Percentiles rank a stretch among this genome's conserved stretches.
Evolutionary conservation across 2,113 vertebrate genomes (phyloP).

Genomic region (Stictonetta naevosa): DNA sequence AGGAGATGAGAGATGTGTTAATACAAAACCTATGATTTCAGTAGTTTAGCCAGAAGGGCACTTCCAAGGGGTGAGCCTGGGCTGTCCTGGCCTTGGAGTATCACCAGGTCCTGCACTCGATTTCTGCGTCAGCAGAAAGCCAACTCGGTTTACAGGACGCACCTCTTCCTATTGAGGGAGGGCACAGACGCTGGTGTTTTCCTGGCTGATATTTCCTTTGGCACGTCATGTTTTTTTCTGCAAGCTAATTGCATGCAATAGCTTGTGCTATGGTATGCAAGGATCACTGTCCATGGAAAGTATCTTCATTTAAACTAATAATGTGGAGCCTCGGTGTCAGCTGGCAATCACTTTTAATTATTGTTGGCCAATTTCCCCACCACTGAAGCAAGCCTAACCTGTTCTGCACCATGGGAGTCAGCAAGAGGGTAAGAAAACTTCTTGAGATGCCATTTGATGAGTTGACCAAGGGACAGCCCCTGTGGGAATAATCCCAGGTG

Average conservation of each 20-base stretch:
- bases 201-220: background rate
- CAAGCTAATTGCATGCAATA: background rate
- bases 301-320: constrained; percentile 49
- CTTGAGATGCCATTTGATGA: background rate
- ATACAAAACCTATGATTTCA: background rate
- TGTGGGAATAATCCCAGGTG: background rate
- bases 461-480: background rate
- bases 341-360: constrained; percentile 43
- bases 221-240: background rate
- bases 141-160: accelerated
- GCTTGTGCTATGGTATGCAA: background rate
- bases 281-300: background rate
- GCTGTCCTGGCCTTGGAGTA: background rate
- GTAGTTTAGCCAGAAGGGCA: background rate
- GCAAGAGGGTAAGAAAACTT: background rate
- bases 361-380: background rate
- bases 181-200: background rate
- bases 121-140: constrained; percentile 21
- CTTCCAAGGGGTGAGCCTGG: accelerated
- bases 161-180: background rate
- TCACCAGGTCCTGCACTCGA: background rate
- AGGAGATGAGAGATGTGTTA: background rate
- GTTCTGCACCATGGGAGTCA: background rate
- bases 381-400: constrained; percentile 9
- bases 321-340: background rate